These are phyloP conservation scores for Zaprionus ghesquierei DNA, from an alignment of 1,140 invertebrate genomes.

Conservation along the genomic window DNA sequence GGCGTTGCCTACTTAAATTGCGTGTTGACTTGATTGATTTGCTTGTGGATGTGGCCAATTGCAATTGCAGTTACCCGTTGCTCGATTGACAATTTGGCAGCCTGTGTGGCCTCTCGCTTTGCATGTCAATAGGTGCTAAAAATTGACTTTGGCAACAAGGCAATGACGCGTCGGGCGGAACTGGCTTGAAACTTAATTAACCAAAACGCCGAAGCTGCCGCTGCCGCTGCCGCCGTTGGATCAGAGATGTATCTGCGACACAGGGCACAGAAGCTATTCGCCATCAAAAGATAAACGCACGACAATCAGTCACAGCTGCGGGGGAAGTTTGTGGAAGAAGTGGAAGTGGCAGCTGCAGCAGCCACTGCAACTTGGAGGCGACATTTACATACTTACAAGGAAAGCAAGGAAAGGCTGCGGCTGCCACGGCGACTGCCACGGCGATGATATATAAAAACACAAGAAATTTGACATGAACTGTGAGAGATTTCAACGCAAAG, in stretches of 20 bases:
- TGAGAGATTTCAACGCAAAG: conserved; percentile 78
- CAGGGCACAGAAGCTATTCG: conserved; percentile 63
- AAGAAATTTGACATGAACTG: conserved; percentile 81
- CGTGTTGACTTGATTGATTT: conserved; percentile 81
- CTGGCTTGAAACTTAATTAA: conserved; percentile 75
- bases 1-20: conserved; percentile 52
- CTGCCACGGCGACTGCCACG: conserved; percentile 44
- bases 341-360: conserved; percentile 51
- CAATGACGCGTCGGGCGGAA: conserved; percentile 50
- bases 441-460: conserved; percentile 80
- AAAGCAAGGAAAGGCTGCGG: conserved; percentile 64
- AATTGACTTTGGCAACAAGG: conserved; percentile 64
- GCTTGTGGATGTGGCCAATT: conserved; percentile 25
- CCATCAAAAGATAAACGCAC: conserved; percentile 74
- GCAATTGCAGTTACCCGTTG: conserved; percentile 3
- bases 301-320: conserved; percentile 76
- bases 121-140: conserved; percentile 81
- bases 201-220: conserved; percentile 45
- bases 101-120: conserved; percentile 48
- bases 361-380: background rate
- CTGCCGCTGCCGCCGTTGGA: too few species aligned
- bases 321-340: background rate
- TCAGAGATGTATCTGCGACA: conserved; percentile 42
- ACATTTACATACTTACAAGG: conserved; percentile 81
- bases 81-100: conserved; percentile 12